Evolutionary conservation across 2,113 vertebrate species (phyloP).

Genomic region (Nothobranchius kuhntae): DNA sequence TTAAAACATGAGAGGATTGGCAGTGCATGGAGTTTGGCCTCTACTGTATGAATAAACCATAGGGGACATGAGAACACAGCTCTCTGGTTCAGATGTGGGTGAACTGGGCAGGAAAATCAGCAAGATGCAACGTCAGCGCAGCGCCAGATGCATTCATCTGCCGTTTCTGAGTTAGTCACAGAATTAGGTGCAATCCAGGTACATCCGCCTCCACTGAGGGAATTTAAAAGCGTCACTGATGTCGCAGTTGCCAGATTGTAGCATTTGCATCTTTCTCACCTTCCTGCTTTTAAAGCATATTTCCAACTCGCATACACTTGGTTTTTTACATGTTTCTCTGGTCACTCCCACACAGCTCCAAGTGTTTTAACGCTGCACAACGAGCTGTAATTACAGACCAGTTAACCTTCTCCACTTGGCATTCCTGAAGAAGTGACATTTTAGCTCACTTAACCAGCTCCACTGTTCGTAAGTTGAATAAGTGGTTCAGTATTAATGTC

Average conservation of each 20-base stretch:
- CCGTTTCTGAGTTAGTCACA: constrained; percentile 46
- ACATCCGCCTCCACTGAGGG: constrained; percentile 34
- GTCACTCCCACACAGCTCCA: constrained; percentile 51
- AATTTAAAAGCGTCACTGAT: constrained; percentile 39
- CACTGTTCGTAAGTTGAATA: constrained; percentile 1
- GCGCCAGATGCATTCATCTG: constrained; percentile 55
- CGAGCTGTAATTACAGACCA: constrained; percentile 40
- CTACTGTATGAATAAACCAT: constrained; percentile 14
- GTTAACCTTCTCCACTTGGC: constrained; percentile 25
- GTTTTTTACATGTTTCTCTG: constrained; percentile 25
- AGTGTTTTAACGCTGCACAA: constrained; percentile 28
- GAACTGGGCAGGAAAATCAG: constrained; percentile 30
- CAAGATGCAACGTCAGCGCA: constrained; percentile 52
- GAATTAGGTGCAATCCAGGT: constrained; percentile 38
- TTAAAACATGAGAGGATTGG: not conserved
- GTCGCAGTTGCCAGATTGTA: constrained; percentile 21
- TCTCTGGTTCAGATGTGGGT: constrained; percentile 15
- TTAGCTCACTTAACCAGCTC: constrained; percentile 25
- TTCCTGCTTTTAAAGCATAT: constrained; percentile 33
- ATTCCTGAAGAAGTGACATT: constrained; percentile 41
- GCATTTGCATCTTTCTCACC: constrained; percentile 41
- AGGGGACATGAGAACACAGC: constrained; percentile 16
- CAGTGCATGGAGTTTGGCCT: not conserved
- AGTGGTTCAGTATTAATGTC: too few relatives aligned
- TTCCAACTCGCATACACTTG: constrained; percentile 16